Percentiles rank a stretch among this genome's conserved stretches.
Conservation (phyloP, 2,888 invertebrate species). For the Epinotia demarniana region DNA sequence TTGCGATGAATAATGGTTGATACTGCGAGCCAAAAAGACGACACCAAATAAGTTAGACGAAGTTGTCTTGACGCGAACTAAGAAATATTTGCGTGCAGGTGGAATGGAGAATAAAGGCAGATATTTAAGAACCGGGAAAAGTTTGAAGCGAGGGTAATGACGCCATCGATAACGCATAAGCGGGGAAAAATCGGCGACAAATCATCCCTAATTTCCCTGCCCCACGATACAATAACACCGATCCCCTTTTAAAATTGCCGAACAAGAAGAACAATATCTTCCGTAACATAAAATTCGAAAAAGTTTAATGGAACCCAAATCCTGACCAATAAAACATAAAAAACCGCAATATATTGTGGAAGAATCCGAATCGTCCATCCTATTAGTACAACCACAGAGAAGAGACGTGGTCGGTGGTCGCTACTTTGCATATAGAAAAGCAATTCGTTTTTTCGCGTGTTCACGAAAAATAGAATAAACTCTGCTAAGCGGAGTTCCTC, state of each 20-base stretch:
- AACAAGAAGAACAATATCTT: constrained; percentile 52
- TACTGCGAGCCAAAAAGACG: constrained; percentile 40
- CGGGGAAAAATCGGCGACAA: constrained; percentile 44
- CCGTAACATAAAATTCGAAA: constrained; percentile 50
- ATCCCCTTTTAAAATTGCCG: constrained; percentile 52
- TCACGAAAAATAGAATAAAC: constrained; percentile 43
- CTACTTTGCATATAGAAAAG: constrained; percentile 78
- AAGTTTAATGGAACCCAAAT: constrained; percentile 50
- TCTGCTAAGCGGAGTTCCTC: constrained; percentile 26
- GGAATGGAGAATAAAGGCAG: constrained; percentile 10
- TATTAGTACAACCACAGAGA: constrained; percentile 69
- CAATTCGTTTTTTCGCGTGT: constrained; percentile 60
- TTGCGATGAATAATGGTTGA: constrained; percentile 45
- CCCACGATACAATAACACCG: constrained; percentile 55
- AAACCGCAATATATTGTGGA: constrained; percentile 49
- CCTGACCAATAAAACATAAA: constrained; percentile 50
- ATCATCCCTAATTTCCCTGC: constrained; percentile 46
- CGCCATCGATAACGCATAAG: constrained; percentile 44
- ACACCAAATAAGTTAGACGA: constrained; percentile 33
- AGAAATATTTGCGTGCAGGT: constrained; percentile 40
- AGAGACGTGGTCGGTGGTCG: constrained; percentile 46
- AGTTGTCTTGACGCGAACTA: constrained; percentile 34
- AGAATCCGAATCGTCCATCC: constrained; percentile 60
- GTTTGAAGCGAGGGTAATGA: constrained; percentile 36
- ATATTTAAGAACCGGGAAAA: constrained; percentile 29